These are phyloP conservation scores for Semnornis frantzii DNA, from an alignment of 2,113 vertebrate species.

Conservation along the genomic window DNA sequence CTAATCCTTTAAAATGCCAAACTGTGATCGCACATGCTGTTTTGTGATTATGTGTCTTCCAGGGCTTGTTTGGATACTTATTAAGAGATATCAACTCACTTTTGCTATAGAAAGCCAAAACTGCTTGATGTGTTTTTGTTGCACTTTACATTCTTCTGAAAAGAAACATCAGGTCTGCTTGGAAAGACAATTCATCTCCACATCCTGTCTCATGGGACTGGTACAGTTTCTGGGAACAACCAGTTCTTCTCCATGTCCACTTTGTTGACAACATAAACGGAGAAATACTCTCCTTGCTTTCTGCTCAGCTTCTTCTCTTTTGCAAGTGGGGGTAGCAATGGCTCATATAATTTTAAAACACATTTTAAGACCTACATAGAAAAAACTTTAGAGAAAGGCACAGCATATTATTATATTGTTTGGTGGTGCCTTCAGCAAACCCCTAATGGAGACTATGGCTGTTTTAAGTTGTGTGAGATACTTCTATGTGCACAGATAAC, in stretches of 20 bases:
- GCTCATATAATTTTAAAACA: not conserved
- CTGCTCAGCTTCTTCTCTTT: not conserved
- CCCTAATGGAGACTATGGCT: conserved; percentile 6
- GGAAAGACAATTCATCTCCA: not conserved
- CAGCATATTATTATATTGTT: not conserved
- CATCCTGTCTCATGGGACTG: not conserved
- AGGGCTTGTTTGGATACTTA: conserved; percentile 19
- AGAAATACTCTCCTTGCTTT: not conserved
- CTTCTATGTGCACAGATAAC: conserved; percentile 55
- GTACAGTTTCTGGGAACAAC: not conserved
- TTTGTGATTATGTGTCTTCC: not conserved
- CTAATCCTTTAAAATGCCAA: conserved; percentile 31
- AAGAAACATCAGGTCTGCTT: not conserved
- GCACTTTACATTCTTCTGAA: not conserved
- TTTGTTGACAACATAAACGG: not conserved
- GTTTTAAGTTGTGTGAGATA: conserved; percentile 33
- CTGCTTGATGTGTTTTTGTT: not conserved
- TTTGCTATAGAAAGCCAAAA: not conserved
- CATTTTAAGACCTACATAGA: not conserved
- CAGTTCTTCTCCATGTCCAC: rapidly evolving
- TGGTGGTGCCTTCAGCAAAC: conserved; percentile 37
- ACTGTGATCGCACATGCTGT: conserved; percentile 30
- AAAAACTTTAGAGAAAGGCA: not conserved
- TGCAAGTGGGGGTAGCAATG: not conserved
- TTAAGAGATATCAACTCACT: not conserved